Percentiles rank a stretch among this genome's conserved stretches.
Evolutionary conservation across 2,888 invertebrate genomes (phyloP).

Genomic region (Poecilus cupreus): DNA sequence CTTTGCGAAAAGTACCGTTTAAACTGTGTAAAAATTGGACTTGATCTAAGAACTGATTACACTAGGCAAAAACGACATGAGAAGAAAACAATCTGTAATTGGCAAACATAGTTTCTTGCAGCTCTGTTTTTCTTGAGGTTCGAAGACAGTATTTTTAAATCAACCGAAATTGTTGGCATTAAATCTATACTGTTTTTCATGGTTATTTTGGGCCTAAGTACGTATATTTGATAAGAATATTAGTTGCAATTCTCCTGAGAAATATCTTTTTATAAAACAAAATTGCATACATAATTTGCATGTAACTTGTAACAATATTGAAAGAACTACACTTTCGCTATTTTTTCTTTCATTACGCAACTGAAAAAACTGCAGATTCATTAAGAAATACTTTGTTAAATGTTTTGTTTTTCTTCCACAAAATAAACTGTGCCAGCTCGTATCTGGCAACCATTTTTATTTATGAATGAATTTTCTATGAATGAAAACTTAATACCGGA

Average conservation of each 20-base stretch:
- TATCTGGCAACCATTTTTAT: too few species aligned
- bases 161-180: too few species aligned
- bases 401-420: background rate
- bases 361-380: conserved; percentile 40
- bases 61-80: background rate
- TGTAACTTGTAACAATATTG: background rate
- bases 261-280: background rate
- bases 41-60: background rate
- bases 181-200: too few species aligned
- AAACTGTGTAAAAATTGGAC: background rate
- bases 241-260: too few species aligned
- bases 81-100: background rate
- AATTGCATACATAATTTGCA: conserved; percentile 30
- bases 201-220: too few species aligned
- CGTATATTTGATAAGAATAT: too few species aligned
- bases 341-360: conserved; percentile 36
- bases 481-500: too few species aligned
- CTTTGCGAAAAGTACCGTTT: background rate
- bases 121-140: too few species aligned
- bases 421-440: background rate
- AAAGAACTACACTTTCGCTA: conserved; percentile 20
- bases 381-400: conserved; percentile 24
- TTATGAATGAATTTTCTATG: too few species aligned
- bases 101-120: background rate
- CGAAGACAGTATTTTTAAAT: too few species aligned